These are phyloP conservation scores for Ageneiosus marmoratus DNA, from an alignment of 2,113 vertebrate species.

Conservation along the genomic window DNA sequence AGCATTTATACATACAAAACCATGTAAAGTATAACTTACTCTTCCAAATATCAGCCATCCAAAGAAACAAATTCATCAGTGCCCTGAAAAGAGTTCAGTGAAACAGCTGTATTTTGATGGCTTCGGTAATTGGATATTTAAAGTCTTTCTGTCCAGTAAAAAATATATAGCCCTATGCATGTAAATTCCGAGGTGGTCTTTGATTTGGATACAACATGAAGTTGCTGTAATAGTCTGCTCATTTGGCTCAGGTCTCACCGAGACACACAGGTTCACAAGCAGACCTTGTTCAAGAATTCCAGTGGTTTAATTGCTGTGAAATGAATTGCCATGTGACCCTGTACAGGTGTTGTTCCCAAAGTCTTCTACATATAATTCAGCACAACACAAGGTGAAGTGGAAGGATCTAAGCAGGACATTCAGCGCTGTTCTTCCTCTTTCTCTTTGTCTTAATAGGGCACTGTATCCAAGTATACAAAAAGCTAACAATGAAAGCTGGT, in stretches of 20 bases:
- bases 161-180: not conserved
- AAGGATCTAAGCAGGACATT: conserved; percentile 19
- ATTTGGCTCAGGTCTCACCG: conserved; percentile 53
- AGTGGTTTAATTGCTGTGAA: conserved; percentile 61
- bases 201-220: conserved; percentile 38
- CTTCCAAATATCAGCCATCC: conserved; percentile 39
- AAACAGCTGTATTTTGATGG: conserved; percentile 55
- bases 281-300: conserved; percentile 52
- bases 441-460: not conserved
- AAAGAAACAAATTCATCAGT: conserved; percentile 11
- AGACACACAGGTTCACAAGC: conserved; percentile 24
- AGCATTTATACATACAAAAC: conserved; percentile 8
- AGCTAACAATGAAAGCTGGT: not conserved
- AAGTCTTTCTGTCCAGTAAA: not conserved
- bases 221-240: conserved; percentile 43
- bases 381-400: conserved; percentile 14
- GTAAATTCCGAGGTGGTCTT: not conserved
- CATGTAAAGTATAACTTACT: conserved; percentile 17
- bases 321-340: not conserved
- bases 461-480: not conserved
- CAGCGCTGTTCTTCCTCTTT: conserved; percentile 31
- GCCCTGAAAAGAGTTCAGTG: conserved; percentile 13
- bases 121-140: conserved; percentile 3
- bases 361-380: not conserved
- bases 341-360: not conserved